Evolutionary conservation across 2,797 vertebrate species (phyloP), one percentile per base, ranked within the genome.

Genomic region (Rhyacichthys aspro): DNA sequence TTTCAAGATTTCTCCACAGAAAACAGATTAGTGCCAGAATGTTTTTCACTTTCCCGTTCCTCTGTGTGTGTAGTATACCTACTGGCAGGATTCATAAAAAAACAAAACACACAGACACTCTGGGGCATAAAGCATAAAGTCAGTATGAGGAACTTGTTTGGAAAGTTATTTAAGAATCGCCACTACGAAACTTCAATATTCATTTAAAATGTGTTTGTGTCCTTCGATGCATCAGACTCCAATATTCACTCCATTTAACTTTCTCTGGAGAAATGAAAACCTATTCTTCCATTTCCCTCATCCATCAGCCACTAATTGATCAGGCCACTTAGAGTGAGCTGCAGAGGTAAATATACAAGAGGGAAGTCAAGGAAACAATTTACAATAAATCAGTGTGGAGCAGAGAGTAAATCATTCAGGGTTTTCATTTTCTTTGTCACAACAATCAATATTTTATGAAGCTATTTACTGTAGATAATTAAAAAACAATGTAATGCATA

Each of bases 291-390:
- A 23, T 36, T 53, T 41, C 37, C 23, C 17, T 39, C 14, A 52
- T 37, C 48, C 16, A 33, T 7, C 16, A 50, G 8, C 16, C 14
- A 49, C 47, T 36, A 53, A 50, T 18, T 50, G 48, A 37, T 50
- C 17, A 5, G 15, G 8, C 33, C 17, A 14, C 17, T 39, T 53
- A n/a, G 37, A 53, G 14, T 11, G 16, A 53, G 36, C 7, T 18
- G 19, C 17, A 19, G 36, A 1, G 1, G 17, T 37, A 38, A 14
- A 41, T 19, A 19, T 23, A 14, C 17, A 52, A 52, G 34, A 7
- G 15, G 10, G 32, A 52, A 23, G 18, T 41, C 17, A 15, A 19
- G 15, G 23, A 53, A 53, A 53, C 37, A 39, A 53, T 14, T 23
- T 19, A 16, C 11, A 41, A 10, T 12, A 5, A 14, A 53, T 53